Conservation (phyloP, 2,113 vertebrate genomes). For the Thryonomys swinderianus region DNA sequence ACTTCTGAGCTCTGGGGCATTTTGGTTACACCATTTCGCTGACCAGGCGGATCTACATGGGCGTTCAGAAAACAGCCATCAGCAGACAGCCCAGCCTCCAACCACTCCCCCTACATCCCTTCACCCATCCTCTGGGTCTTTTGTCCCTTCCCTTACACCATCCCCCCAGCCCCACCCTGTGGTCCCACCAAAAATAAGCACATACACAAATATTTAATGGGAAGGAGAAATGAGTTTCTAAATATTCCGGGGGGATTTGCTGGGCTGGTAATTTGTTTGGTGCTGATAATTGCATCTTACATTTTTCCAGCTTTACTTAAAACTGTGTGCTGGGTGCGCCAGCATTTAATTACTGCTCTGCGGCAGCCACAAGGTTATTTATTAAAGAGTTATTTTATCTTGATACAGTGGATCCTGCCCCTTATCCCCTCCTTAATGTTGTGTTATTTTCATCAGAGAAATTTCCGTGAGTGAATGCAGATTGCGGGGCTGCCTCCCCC, state of each 20-base stretch:
- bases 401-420: conserved; percentile 87
- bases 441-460: conserved; percentile 91
- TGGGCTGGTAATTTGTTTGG: conserved; percentile 89
- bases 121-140: not conserved
- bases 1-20: conserved; percentile 62
- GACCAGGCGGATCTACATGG: conserved; percentile 62
- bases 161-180: not conserved
- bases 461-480: conserved; percentile 88
- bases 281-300: conserved; percentile 87
- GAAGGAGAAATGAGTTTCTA: conserved; percentile 87
- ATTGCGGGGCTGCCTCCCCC: conserved; percentile 86
- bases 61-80: conserved; percentile 41
- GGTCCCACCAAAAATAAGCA: conserved; percentile 83
- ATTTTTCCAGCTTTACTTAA: conserved; percentile 88
- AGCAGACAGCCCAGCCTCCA: conserved; percentile 50
- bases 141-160: not conserved
- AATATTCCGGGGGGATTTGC: conserved; percentile 87
- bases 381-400: conserved; percentile 91
- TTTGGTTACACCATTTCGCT: conserved; percentile 70
- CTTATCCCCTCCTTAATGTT: conserved; percentile 86
- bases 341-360: conserved; percentile 90
- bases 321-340: conserved; percentile 85
- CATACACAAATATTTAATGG: conserved; percentile 85
- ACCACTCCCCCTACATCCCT: not conserved
- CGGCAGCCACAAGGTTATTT: conserved; percentile 89